Percentiles rank a stretch among this genome's conserved stretches.
These are phyloP conservation scores for Samia ricini DNA, from an alignment of 1,140 invertebrate species.

Conservation along the genomic window DNA sequence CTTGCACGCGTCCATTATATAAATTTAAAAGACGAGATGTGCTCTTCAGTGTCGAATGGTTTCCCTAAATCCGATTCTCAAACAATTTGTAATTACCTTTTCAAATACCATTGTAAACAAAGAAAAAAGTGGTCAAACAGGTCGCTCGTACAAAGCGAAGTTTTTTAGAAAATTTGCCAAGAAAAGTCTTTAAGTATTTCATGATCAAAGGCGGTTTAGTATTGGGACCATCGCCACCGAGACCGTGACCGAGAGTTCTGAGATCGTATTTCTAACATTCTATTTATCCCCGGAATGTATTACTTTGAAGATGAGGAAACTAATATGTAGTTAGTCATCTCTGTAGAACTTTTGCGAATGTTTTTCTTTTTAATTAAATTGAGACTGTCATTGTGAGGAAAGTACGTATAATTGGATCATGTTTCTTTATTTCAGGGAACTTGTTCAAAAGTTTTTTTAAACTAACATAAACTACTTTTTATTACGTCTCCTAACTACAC, in stretches of 20 bases:
- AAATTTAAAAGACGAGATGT: background rate
- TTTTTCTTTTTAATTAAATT: slow-evolving; percentile 1
- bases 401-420: background rate
- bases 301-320: slow-evolving; percentile 59
- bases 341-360: slow-evolving; percentile 11
- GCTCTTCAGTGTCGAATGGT: background rate
- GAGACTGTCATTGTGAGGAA: background rate
- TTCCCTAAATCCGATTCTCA: background rate
- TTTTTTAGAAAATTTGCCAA: slow-evolving; percentile 37
- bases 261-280: slow-evolving; percentile 37
- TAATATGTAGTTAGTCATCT: slow-evolving; percentile 54
- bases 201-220: slow-evolving; percentile 45
- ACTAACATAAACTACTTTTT: background rate
- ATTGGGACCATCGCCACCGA: slow-evolving; percentile 20
- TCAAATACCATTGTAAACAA: slow-evolving; percentile 33
- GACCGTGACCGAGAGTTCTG: slow-evolving; percentile 27
- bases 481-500: background rate
- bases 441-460: background rate
- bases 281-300: slow-evolving; percentile 61
- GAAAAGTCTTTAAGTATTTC: slow-evolving; percentile 42
- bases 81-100: slow-evolving; percentile 12
- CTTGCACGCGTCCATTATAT: background rate
- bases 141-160: slow-evolving; percentile 31
- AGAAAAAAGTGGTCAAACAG: slow-evolving; percentile 37
- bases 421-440: slow-evolving; percentile 8